phyloP scores from a whole-genome alignment of 2,113 vertebrate genomes.

The Epinephelus moara region DNA sequence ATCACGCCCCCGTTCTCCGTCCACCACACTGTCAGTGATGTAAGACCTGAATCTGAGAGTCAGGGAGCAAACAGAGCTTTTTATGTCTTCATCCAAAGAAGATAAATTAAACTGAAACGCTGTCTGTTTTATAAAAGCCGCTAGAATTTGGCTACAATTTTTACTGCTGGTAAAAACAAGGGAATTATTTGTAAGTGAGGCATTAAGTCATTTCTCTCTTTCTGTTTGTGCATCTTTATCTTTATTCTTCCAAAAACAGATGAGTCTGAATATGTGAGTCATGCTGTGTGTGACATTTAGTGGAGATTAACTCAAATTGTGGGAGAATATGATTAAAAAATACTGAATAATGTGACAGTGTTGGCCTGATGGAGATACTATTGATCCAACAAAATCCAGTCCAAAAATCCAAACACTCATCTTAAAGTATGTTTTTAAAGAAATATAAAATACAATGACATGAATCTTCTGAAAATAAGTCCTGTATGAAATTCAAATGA shows the following conservation, averaged over 20 bases:
- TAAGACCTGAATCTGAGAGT: background rate
- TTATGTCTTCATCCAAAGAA: background rate
- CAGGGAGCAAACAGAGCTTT: background rate
- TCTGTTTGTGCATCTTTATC: background rate
- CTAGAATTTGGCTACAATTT: too few species aligned
- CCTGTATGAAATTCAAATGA: too few species aligned
- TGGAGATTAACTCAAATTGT: background rate
- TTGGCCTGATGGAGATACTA: background rate
- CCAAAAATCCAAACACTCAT: background rate
- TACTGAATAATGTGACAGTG: background rate
- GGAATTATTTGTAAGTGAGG: background rate
- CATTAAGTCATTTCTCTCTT: background rate
- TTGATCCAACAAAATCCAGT: background rate
- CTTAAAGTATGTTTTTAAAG: background rate
- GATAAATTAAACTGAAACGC: background rate
- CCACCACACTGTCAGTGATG: conserved; percentile 6
- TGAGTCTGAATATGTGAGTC: background rate
- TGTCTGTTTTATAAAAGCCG: background rate
- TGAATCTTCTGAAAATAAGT: too few species aligned
- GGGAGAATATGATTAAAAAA: background rate
- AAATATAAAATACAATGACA: too few species aligned
- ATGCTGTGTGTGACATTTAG: background rate
- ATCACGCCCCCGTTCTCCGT: background rate
- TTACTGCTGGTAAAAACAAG: background rate
- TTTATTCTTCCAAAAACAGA: background rate